Evolutionary conservation across 2,888 invertebrate genomes (phyloP).

Genomic region (Orthonevra nobilis): DNA sequence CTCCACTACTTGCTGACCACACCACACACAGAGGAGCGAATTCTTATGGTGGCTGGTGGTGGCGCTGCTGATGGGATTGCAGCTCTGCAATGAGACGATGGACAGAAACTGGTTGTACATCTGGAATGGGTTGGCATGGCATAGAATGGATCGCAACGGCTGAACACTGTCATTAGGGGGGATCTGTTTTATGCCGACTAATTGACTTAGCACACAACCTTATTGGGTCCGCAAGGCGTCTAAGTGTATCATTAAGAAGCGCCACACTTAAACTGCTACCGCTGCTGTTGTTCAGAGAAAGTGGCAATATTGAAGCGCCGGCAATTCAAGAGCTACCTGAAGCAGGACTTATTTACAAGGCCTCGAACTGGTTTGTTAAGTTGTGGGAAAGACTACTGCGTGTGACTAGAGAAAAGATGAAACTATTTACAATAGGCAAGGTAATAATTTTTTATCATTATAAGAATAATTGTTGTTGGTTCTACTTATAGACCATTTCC

Average conservation of each 20-base stretch:
- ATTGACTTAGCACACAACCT: conserved; percentile 70
- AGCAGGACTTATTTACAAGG: conserved; percentile 31
- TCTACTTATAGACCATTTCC: too few relatives aligned
- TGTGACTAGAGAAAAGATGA: too few relatives aligned
- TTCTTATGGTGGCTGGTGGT: conserved; percentile 37
- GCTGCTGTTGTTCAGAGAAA: conserved; percentile 37
- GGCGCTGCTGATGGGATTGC: conserved; percentile 1
- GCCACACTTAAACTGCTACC: conserved; percentile 64
- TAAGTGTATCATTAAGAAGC: conserved; percentile 68
- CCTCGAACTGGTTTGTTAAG: too few relatives aligned
- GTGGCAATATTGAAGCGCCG: conserved; percentile 60
- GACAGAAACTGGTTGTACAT: conserved; percentile 45
- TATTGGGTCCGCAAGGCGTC: conserved; percentile 66
- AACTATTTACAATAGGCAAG: too few relatives aligned
- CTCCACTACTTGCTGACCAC: conserved; percentile 42
- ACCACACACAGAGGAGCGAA: conserved; percentile 40
- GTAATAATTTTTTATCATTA: too few relatives aligned
- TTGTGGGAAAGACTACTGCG: too few relatives aligned
- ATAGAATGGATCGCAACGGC: conserved; percentile 38
- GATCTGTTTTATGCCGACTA: conserved; percentile 68
- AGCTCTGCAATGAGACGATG: conserved; percentile 1
- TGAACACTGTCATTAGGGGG: conserved; percentile 65
- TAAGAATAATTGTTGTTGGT: too few relatives aligned
- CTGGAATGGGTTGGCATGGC: conserved; percentile 14
- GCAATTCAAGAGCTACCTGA: conserved; percentile 40